Evolutionary conservation across 2,888 invertebrate genomes (phyloP), one percentile per base, ranked within the genome.

Genomic region (Lycia hirtaria): DNA sequence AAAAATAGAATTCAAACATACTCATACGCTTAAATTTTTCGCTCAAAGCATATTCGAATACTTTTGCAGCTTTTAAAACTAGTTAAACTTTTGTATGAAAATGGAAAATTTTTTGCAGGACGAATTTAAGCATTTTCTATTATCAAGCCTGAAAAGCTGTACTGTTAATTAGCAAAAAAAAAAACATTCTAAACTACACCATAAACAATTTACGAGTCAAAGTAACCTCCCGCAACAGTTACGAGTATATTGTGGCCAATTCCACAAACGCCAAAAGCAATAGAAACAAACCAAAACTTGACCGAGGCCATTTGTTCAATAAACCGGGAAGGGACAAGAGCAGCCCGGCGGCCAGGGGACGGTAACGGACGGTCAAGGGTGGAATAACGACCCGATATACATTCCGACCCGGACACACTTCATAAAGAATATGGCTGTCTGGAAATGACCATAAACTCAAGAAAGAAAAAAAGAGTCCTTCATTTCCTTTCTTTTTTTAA

Each of bases 331-430:
- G 26, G 32, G 20, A 38, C 10, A 22, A 22, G 35, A 20, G 37
- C 48, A 14, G 19, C 19, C 14, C 10, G 6, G 22, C 58, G 7
- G 20, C n/a, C 37, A 35, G 35, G 52, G 49, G 37, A 15, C 41
- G 15, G 44, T 49, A 38, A 49, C 52, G 43, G 49, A 54, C 50
- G 59, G 58, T 45, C 55, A 43, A 54, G 53, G 54, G 59, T 54
- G 50, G 45, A 41, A 43, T 47, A 55, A 54, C 59, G 55, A 47
- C 45, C 30, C 41, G 54, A 50, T 55, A 47, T 55, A 51, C 59
- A 59, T 59, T 55, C 54, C 12, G 7, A 33, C 30, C 38, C 59
- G 47, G 51, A 51, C 37, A 35, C 49, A 53, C 59, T 43, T 55
- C 47, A 41, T 50, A 59, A 55, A 55, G 33, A 50, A 54, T 38